A percentile compares a stretch with the other conserved stretches of the same genome.
phyloP scores from a whole-genome alignment of 2,888 invertebrate genomes.

The Cylindroiulus punctatus region DNA sequence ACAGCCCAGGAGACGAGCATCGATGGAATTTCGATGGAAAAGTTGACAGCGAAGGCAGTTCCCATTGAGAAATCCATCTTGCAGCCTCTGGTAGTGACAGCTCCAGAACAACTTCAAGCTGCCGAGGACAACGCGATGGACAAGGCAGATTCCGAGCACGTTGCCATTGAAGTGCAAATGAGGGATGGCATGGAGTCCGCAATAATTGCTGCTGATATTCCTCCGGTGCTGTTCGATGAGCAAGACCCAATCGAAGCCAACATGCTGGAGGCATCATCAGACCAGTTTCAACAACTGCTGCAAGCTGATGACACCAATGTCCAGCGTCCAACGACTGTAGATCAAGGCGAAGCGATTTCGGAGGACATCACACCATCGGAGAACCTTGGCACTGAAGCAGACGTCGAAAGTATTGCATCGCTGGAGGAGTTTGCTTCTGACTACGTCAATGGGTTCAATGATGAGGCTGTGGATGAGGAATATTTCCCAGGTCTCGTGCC shows the following conservation, averaged over 20 bases:
- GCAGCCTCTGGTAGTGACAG: constrained; percentile 19
- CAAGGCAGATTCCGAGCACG: background rate
- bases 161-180: background rate
- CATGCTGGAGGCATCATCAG: background rate
- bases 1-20: background rate
- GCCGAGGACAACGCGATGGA: background rate
- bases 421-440: constrained; percentile 56
- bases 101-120: background rate
- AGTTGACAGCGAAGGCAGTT: background rate
- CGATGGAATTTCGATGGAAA: background rate
- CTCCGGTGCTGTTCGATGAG: background rate
- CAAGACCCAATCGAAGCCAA: background rate
- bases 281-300: background rate
- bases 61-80: background rate
- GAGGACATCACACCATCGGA: constrained; percentile 58
- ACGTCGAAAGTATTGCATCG: constrained; percentile 57
- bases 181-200: constrained; percentile 10
- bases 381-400: constrained; percentile 58
- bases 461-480: constrained; percentile 49
- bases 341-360: constrained; percentile 43
- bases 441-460: constrained; percentile 54
- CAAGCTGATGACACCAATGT: constrained; percentile 2
- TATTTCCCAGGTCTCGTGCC: background rate
- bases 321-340: constrained; percentile 40
- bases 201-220: background rate